Conservation (phyloP, 2,888 invertebrate species). For the Drosophila austrosaltans region DNA sequence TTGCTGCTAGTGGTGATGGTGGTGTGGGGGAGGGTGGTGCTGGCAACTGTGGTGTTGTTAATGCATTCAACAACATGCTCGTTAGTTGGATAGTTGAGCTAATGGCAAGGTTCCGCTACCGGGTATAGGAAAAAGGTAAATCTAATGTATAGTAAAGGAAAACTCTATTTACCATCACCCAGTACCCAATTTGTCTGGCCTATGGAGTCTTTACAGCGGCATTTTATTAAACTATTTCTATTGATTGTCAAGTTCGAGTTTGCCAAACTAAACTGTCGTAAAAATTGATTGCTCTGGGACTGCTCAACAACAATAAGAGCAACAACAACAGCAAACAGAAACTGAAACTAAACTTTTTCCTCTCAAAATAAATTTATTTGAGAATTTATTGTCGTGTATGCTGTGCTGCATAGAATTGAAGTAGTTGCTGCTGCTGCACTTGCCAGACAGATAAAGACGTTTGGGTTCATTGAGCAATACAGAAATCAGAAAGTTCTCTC, state of each 20-base stretch:
- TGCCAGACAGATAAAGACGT: conserved; percentile 47
- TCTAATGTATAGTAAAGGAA: background rate
- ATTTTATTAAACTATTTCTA: conserved; percentile 68
- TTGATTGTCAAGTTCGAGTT: conserved; percentile 57
- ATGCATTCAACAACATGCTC: conserved; percentile 55
- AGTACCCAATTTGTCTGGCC: conserved; percentile 27
- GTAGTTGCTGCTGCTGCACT: conserved; percentile 44
- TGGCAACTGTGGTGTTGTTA: conserved; percentile 36
- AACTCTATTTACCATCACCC: background rate
- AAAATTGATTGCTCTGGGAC: conserved; percentile 61
- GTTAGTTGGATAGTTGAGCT: conserved; percentile 47
- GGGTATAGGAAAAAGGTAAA: conserved; percentile 26
- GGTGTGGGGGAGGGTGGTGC: background rate
- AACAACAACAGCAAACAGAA: background rate
- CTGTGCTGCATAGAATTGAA: conserved; percentile 36
- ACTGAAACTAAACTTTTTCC: conserved; percentile 10
- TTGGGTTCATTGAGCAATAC: conserved; percentile 51
- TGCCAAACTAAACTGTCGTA: conserved; percentile 61
- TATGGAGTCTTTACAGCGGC: conserved; percentile 13
- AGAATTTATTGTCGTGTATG: conserved; percentile 53
- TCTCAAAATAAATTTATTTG: conserved; percentile 55
- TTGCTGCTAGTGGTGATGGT: background rate
- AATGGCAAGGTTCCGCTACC: conserved; percentile 52
- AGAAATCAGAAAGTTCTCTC: conserved; percentile 23
- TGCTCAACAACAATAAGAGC: background rate